Conservation (phyloP, 2,797 vertebrate genomes). For the Cyprinodon diabolis region DNA sequence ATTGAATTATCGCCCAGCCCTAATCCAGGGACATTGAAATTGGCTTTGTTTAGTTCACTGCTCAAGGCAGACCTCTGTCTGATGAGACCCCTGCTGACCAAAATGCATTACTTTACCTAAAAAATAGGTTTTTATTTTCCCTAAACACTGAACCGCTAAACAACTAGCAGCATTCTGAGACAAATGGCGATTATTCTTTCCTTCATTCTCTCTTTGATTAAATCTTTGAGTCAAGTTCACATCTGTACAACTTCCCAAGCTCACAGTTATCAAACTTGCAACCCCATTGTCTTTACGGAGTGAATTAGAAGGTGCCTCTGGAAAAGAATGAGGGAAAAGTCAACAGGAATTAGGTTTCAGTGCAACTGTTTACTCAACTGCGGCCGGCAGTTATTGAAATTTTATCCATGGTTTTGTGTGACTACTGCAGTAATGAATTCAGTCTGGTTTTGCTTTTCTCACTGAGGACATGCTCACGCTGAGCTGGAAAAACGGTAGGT, state of each 20-base stretch:
- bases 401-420: constrained; percentile 99
- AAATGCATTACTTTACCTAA: not conserved
- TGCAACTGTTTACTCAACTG: constrained; percentile 99
- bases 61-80: not conserved
- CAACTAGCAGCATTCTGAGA: constrained; percentile 45
- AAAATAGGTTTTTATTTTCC: constrained; percentile 27
- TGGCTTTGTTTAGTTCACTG: not conserved
- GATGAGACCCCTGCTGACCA: not conserved
- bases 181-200: constrained; percentile 5
- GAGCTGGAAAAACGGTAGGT: constrained; percentile 73
- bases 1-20: too few relatives aligned
- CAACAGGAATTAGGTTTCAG: constrained; percentile 99
- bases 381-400: constrained; percentile 99
- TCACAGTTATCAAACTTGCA: constrained; percentile 94
- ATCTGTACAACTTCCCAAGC: constrained; percentile 75
- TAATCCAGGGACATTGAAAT: not conserved
- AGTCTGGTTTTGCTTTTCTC: constrained; percentile 94
- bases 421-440: constrained; percentile 98
- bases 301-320: constrained; percentile 95
- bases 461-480: constrained; percentile 88
- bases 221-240: constrained; percentile 76
- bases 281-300: constrained; percentile 94
- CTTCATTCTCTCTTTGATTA: constrained; percentile 32
- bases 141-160: constrained; percentile 52
- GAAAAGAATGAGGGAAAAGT: constrained; percentile 97